Conservation (phyloP, 2,113 vertebrate genomes). For the Ictidomys tridecemlineatus region DNA sequence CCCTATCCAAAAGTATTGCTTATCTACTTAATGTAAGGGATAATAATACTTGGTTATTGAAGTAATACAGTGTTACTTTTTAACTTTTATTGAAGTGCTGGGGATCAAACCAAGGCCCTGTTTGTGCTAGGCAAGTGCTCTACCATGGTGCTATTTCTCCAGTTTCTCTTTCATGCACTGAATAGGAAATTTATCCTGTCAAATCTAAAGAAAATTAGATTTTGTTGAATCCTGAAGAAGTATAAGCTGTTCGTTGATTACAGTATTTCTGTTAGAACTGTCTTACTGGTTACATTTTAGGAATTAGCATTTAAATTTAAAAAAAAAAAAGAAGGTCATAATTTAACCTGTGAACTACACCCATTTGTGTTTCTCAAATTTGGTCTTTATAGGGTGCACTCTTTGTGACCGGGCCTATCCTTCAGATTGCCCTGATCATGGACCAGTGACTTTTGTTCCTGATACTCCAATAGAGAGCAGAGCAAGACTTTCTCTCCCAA, state of each 20-base stretch:
- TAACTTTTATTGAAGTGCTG: too few relatives aligned
- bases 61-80: background rate
- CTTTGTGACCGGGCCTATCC: slow-evolving; percentile 97
- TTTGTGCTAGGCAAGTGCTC: background rate
- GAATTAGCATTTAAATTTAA: slow-evolving; percentile 30
- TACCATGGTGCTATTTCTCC: too few relatives aligned
- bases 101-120: background rate
- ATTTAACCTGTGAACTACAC: background rate
- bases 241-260: background rate
- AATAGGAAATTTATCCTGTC: background rate
- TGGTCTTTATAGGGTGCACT: slow-evolving; percentile 93
- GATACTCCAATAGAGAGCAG: slow-evolving; percentile 96
- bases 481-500: slow-evolving; percentile 96
- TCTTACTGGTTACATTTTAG: background rate
- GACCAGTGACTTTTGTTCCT: slow-evolving; percentile 96
- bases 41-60: background rate
- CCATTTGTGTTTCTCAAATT: slow-evolving; percentile 4
- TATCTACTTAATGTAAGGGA: background rate
- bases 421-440: slow-evolving; percentile 97
- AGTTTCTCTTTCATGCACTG: background rate
- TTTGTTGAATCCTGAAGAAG: slow-evolving; percentile 7
- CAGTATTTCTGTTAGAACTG: background rate
- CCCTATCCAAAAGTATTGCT: background rate
- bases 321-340: background rate
- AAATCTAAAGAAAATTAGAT: slow-evolving; percentile 8